These are phyloP conservation scores for Neelides sp. DNA, from an alignment of 1,140 invertebrate genomes.

Conservation along the genomic window DNA sequence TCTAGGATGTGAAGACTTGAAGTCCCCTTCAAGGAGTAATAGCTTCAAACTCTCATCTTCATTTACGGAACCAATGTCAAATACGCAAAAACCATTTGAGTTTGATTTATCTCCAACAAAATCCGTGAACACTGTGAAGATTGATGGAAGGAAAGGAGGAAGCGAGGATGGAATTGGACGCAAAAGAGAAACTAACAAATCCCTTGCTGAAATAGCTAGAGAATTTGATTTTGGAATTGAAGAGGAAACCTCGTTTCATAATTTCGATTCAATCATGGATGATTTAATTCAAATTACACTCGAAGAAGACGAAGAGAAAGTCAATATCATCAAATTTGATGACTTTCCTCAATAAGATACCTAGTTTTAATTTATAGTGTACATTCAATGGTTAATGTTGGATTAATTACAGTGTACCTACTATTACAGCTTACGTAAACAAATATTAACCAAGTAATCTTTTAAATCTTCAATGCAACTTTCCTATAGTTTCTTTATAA, in stretches of 20 bases:
- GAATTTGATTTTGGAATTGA: not conserved
- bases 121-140: not conserved
- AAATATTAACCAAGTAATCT: not conserved
- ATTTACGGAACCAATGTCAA: too few relatives aligned
- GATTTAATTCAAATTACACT: not conserved
- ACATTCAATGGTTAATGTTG: too few relatives aligned
- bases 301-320: not conserved
- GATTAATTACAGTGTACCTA: too few relatives aligned
- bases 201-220: too few relatives aligned
- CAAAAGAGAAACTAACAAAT: too few relatives aligned
- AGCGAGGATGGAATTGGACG: too few relatives aligned
- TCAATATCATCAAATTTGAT: too few relatives aligned
- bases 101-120: not conserved
- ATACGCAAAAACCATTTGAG: not conserved
- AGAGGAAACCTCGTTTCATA: not conserved
- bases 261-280: not conserved
- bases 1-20: constrained; percentile 17
- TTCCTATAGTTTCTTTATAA: not conserved
- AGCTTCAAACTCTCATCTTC: not conserved
- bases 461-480: not conserved
- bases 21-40: not conserved
- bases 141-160: not conserved
- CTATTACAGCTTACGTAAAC: not conserved
- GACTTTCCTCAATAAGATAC: too few relatives aligned
- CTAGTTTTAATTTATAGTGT: too few relatives aligned